These are phyloP conservation scores for Hyles vespertilio DNA, from an alignment of 1,140 invertebrate genomes.

Conservation along the genomic window DNA sequence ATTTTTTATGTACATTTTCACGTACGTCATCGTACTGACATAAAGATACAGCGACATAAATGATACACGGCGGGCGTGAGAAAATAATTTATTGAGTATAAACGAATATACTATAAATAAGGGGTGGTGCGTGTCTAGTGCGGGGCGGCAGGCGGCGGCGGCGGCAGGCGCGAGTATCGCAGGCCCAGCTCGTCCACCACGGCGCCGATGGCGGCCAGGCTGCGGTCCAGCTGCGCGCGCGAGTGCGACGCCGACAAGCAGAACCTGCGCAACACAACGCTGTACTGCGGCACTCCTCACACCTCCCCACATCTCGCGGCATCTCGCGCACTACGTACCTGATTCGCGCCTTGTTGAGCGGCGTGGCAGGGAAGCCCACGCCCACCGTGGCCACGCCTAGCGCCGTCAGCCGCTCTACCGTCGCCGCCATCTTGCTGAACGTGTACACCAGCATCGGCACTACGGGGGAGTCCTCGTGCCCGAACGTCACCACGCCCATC, in stretches of 20 bases:
- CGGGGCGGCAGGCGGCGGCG: slow-evolving; percentile 3
- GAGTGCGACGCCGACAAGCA: slow-evolving; percentile 97
- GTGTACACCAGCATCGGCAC: slow-evolving; percentile 96
- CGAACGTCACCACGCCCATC: slow-evolving; percentile 96
- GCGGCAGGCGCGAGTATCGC: slow-evolving; percentile 78
- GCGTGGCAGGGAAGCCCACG: slow-evolving; percentile 99
- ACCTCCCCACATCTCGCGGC: too few species aligned
- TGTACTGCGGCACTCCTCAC: neutral
- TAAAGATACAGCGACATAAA: neutral
- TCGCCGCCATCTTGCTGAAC: slow-evolving; percentile 92
- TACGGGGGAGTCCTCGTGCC: slow-evolving; percentile 97
- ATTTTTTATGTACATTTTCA: too few species aligned
- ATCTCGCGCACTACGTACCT: neutral
- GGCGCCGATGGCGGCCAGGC: slow-evolving; percentile 82
- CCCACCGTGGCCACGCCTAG: slow-evolving; percentile 94
- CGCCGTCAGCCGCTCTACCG: slow-evolving; percentile 89
- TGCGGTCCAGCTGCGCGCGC: slow-evolving; percentile 95
- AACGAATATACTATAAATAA: slow-evolving; percentile 11
- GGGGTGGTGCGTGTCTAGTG: neutral
- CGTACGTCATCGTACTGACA: too few species aligned
- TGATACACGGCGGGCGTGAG: slow-evolving; percentile 14
- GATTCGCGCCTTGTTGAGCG: slow-evolving; percentile 92
- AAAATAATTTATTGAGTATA: slow-evolving; percentile 60
- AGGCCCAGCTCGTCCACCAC: slow-evolving; percentile 83
- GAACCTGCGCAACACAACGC: slow-evolving; percentile 75